Percentiles rank a stretch among this genome's conserved stretches.
Evolutionary conservation across 2,113 vertebrate species (phyloP).

Genomic region (Steatornis caripensis): DNA sequence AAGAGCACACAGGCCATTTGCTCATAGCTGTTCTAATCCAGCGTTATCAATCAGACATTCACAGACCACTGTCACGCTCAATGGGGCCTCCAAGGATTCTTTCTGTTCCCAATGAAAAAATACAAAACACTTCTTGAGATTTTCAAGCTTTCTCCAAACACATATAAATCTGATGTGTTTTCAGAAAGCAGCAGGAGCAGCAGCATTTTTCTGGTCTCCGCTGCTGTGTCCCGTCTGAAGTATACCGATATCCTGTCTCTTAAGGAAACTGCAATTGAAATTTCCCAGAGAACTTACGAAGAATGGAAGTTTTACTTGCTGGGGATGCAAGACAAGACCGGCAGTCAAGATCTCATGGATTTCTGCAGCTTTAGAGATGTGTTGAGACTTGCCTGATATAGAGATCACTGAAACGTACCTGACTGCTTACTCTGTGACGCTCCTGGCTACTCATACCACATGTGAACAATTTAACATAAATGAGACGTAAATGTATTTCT

Average conservation of each 20-base stretch:
- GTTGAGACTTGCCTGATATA: not conserved
- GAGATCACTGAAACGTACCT: not conserved
- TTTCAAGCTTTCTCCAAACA: not conserved
- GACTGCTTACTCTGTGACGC: not conserved
- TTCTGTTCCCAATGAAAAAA: not conserved
- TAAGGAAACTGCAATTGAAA: not conserved
- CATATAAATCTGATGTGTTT: not conserved
- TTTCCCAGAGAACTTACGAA: not conserved
- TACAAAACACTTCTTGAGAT: not conserved
- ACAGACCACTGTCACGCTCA: accelerated
- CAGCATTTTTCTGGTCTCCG: not conserved
- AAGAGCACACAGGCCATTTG: not conserved
- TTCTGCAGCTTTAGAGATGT: not conserved
- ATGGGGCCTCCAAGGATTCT: not conserved
- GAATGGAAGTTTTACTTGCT: accelerated
- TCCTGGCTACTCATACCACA: not conserved
- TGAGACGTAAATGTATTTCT: not conserved
- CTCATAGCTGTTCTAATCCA: not conserved
- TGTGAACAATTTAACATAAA: not conserved
- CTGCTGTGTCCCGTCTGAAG: not conserved
- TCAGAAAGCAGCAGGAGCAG: not conserved
- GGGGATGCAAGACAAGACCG: not conserved
- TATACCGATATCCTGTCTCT: accelerated
- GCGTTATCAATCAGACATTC: not conserved
- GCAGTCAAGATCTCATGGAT: not conserved